Evolutionary conservation across 2,797 vertebrate species (phyloP).

Genomic region (Leptatherina wallacei): DNA sequence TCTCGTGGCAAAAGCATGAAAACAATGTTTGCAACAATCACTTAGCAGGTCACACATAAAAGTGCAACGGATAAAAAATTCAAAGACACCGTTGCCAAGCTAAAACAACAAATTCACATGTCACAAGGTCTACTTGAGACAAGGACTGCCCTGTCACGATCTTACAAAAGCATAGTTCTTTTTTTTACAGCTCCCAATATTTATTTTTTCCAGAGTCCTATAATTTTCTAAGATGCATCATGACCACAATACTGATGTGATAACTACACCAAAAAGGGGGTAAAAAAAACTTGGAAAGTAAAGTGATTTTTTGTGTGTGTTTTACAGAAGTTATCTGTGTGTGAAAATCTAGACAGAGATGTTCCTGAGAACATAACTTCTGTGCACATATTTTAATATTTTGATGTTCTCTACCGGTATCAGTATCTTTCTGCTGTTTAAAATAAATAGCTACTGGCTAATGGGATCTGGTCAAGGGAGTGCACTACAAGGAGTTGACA

Average conservation of each 20-base stretch:
- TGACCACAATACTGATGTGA: slow-evolving; percentile 26
- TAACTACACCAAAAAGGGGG: slow-evolving; percentile 19
- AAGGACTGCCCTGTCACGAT: slow-evolving; percentile 8
- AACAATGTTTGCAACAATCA: neutral
- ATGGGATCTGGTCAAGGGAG: slow-evolving; percentile 35
- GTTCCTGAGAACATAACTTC: slow-evolving; percentile 11
- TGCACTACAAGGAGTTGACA: slow-evolving; percentile 9
- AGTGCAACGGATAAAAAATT: neutral
- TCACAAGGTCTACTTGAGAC: slow-evolving; percentile 40
- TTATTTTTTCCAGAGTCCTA: neutral
- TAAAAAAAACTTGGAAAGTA: slow-evolving; percentile 30
- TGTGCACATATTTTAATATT: slow-evolving; percentile 21
- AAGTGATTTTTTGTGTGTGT: neutral
- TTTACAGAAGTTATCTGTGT: slow-evolving; percentile 19
- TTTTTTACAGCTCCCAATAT: slow-evolving; percentile 1
- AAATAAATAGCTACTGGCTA: slow-evolving; percentile 53
- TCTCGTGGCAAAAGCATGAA: neutral
- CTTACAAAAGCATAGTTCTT: neutral
- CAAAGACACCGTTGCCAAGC: neutral
- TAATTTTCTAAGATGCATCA: slow-evolving; percentile 3
- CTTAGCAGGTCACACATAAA: neutral
- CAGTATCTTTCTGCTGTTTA: slow-evolving; percentile 15
- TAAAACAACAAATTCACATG: slow-evolving; percentile 7
- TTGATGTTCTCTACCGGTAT: slow-evolving; percentile 34
- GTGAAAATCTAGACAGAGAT: slow-evolving; percentile 2